Conservation (phyloP, 2,113 vertebrate genomes). For the Cricetomys ansorgei region DNA sequence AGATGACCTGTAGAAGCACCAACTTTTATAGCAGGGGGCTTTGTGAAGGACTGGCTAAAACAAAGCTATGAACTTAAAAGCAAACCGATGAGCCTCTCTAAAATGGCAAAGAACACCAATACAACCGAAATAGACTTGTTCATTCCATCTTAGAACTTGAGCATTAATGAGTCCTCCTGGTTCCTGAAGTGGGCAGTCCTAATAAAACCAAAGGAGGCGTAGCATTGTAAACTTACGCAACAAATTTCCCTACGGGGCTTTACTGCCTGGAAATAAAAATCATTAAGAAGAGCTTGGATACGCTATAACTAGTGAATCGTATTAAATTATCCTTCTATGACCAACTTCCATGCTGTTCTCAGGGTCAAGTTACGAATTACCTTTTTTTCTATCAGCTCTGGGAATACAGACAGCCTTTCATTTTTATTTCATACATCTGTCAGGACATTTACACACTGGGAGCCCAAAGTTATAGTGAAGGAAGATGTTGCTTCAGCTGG, state of each 20-base stretch:
- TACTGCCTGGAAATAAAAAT: conserved; percentile 57
- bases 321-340: conserved; percentile 55
- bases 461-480: neutral
- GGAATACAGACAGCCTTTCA: neutral
- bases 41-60: neutral
- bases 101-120: conserved; percentile 1
- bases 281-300: conserved; percentile 41
- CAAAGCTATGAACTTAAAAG: neutral
- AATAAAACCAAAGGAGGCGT: conserved; percentile 54
- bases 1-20: neutral
- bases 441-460: conserved; percentile 20
- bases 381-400: conserved; percentile 17
- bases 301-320: neutral
- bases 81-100: neutral
- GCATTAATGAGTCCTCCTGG: conserved; percentile 47
- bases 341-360: neutral
- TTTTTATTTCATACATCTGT: conserved; percentile 32
- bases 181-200: neutral
- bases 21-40: neutral
- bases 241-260: conserved; percentile 7
- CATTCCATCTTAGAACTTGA: conserved; percentile 29
- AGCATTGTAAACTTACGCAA: conserved; percentile 26
- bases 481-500: neutral
- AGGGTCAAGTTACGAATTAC: conserved; percentile 54
- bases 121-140: conserved; percentile 15